Conservation (phyloP, 2,113 vertebrate genomes). For the Copsychus sechellarum region DNA sequence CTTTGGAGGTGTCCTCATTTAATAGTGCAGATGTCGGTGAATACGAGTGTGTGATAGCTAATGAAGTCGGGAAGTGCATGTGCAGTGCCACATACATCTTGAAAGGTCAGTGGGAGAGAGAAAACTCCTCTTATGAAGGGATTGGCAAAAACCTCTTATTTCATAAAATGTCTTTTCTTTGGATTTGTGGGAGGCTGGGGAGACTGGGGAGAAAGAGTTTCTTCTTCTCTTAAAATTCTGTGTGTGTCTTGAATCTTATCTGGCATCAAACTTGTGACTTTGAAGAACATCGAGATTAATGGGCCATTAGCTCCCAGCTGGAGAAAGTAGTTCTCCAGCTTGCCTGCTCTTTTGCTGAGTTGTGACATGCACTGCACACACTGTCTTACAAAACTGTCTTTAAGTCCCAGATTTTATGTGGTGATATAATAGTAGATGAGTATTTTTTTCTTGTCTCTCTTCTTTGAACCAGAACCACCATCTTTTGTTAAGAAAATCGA, state of each 20-base stretch:
- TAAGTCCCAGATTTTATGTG: not conserved
- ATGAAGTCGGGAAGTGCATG: conserved; percentile 92
- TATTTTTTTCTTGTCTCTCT: conserved; percentile 27
- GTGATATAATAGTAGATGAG: not conserved
- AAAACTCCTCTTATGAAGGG: not conserved
- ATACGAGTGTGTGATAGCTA: conserved; percentile 93
- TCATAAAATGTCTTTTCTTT: not conserved
- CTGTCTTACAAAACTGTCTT: not conserved
- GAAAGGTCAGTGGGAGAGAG: conserved; percentile 87
- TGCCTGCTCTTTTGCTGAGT: not conserved
- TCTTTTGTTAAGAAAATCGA: conserved; percentile 92
- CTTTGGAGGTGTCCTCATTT: conserved; percentile 90
- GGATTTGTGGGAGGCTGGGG: not conserved
- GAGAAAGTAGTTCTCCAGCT: not conserved
- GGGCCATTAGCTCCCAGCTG: not conserved
- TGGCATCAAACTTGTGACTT: not conserved
- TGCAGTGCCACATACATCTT: conserved; percentile 85
- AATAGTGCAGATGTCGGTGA: conserved; percentile 92
- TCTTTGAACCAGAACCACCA: conserved; percentile 86
- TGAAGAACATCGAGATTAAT: not conserved
- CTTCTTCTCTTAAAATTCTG: conserved; percentile 13
- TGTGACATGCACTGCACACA: accelerated
- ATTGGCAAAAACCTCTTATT: not conserved
- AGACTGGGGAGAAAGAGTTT: not conserved
- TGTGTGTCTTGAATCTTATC: not conserved